phyloP scores from a whole-genome alignment of 2,797 vertebrate species.

The Avahi laniger region DNA sequence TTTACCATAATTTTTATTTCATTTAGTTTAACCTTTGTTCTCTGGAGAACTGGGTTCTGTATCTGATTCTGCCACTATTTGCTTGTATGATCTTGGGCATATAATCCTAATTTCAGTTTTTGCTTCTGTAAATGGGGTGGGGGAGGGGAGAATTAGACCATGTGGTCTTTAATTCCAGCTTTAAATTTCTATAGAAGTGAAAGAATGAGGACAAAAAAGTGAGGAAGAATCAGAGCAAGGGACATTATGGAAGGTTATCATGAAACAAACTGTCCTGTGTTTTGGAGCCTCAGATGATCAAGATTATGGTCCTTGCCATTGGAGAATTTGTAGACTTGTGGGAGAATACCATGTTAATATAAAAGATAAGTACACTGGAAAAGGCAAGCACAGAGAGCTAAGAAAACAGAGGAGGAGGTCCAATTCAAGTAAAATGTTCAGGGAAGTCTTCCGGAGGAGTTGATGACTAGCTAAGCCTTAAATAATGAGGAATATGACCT shows the following conservation, averaged over 20 bases:
- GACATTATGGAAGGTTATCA: not conserved
- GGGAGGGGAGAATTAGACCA: not conserved
- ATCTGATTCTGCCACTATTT: not conserved
- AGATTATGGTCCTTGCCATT: not conserved
- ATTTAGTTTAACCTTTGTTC: not conserved
- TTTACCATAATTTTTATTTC: not conserved
- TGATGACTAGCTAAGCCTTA: not conserved
- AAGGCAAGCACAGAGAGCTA: not conserved
- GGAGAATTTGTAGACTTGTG: not conserved
- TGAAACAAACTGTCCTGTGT: not conserved
- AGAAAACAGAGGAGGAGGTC: not conserved
- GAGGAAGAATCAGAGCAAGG: not conserved
- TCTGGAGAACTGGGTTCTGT: not conserved
- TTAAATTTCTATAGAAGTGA: not conserved
- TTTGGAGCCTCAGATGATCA: not conserved
- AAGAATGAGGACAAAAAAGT: not conserved
- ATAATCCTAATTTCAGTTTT: not conserved
- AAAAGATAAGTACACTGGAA: not conserved
- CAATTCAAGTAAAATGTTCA: not conserved
- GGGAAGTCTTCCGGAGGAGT: not conserved
- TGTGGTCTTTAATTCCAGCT: not conserved
- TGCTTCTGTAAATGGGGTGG: not conserved
- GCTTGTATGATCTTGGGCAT: not conserved
- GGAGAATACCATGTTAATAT: not conserved
- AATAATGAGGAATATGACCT: not conserved